phyloP scores from a whole-genome alignment of 2,888 invertebrate species.

The Parasteatoda lunata region DNA sequence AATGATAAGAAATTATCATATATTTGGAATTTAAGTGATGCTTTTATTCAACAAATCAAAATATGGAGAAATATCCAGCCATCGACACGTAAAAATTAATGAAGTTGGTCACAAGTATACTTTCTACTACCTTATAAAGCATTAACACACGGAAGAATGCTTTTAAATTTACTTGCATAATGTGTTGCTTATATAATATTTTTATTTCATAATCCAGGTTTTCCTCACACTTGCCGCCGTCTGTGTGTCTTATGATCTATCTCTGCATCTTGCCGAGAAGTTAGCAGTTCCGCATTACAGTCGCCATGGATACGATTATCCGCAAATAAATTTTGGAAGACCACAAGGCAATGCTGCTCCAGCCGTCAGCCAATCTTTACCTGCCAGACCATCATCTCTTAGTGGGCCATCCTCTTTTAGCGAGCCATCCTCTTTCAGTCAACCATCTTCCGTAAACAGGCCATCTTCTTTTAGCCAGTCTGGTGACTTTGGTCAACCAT shows the following conservation, averaged over 20 bases:
- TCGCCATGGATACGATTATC: slow-evolving; percentile 53
- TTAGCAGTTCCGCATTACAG: slow-evolving; percentile 50
- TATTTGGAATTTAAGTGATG: too few relatives aligned
- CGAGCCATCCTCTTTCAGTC: neutral
- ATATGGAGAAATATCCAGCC: too few relatives aligned
- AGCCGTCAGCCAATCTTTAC: neutral
- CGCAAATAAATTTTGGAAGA: slow-evolving; percentile 23
- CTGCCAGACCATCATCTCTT: neutral
- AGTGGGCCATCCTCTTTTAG: neutral
- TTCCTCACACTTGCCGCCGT: neutral
- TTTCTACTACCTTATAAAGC: too few relatives aligned
- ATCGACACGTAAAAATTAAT: too few relatives aligned
- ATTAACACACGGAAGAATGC: too few relatives aligned
- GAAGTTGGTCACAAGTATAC: too few relatives aligned
- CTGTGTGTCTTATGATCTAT: slow-evolving; percentile 26
- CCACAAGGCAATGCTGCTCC: neutral
- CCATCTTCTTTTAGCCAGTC: slow-evolving; percentile 32
- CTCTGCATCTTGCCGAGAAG: slow-evolving; percentile 45
- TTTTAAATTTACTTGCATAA: too few relatives aligned
- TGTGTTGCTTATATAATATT: neutral
- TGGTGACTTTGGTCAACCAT: neutral
- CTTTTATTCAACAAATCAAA: too few relatives aligned
- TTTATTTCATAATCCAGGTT: slow-evolving; percentile 3
- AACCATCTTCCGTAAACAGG: neutral
- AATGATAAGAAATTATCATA: too few relatives aligned